Evolutionary conservation across 2,113 vertebrate genomes (phyloP).

Genomic region (Miniopterus natalensis): DNA sequence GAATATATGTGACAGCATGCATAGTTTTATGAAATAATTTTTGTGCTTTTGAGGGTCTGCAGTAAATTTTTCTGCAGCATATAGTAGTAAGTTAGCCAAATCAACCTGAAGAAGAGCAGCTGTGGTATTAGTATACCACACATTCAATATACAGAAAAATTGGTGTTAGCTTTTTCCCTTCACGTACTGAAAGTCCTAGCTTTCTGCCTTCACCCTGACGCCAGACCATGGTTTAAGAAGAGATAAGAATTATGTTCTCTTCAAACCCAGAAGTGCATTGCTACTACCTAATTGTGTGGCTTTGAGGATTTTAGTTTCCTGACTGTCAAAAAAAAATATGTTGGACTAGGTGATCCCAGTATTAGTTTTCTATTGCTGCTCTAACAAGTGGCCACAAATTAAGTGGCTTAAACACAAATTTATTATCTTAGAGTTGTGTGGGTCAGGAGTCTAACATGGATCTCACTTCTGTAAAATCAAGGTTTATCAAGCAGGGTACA

Average conservation of each 20-base stretch:
- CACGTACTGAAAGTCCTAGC: not conserved
- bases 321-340: not conserved
- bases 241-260: not conserved
- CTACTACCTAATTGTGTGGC: not conserved
- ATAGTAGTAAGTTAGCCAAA: not conserved
- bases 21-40: not conserved
- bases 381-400: not conserved
- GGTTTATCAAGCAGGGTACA: not conserved
- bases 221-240: not conserved
- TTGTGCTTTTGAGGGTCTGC: not conserved
- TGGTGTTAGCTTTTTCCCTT: not conserved
- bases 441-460: not conserved
- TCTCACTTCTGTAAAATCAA: not conserved
- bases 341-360: not conserved
- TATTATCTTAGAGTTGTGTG: not conserved
- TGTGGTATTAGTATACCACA: not conserved
- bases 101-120: not conserved
- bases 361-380: not conserved
- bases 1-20: not conserved
- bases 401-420: not conserved
- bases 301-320: slow-evolving; percentile 9
- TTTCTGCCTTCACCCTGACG: not conserved
- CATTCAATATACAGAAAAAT: not conserved
- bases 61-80: not conserved
- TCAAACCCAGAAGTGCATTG: not conserved